These are phyloP conservation scores for Drosophila bunnanda DNA, from an alignment of 2,888 invertebrate species.

Conservation along the genomic window DNA sequence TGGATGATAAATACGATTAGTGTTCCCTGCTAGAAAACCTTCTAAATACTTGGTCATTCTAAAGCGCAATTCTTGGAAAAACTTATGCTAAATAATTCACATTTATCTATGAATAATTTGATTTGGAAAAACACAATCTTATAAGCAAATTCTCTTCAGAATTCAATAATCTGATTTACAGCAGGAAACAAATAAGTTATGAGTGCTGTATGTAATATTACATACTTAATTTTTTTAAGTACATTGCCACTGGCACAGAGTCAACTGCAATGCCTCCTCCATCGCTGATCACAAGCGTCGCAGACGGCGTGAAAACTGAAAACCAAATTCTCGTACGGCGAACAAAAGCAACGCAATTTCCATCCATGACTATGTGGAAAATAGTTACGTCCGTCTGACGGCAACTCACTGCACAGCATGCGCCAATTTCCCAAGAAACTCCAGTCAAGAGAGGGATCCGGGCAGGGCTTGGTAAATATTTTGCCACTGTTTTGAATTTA, in stretches of 20 bases:
- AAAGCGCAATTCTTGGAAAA: no score
- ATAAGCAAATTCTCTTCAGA: no score
- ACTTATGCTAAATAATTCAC: no score
- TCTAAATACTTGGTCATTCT: no score
- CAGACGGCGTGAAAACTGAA: slow-evolving; percentile 49
- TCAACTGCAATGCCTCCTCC: slow-evolving; percentile 59
- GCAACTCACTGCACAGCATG: slow-evolving; percentile 77
- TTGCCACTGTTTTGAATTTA: slow-evolving; percentile 71
- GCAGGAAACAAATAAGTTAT: not conserved
- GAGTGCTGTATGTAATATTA: not conserved
- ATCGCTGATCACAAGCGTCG: slow-evolving; percentile 57
- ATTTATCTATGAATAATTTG: no score
- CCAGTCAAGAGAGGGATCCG: slow-evolving; percentile 60
- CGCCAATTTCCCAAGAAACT: slow-evolving; percentile 77
- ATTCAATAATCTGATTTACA: not conserved
- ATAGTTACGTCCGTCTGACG: slow-evolving; percentile 52
- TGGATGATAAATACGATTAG: no score
- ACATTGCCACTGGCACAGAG: slow-evolving; percentile 51
- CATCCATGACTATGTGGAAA: slow-evolving; percentile 62
- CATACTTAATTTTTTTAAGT: not conserved
- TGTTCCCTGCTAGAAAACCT: no score
- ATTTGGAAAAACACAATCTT: no score
- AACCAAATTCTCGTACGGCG: slow-evolving; percentile 26
- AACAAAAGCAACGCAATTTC: slow-evolving; percentile 77
- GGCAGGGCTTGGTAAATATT: slow-evolving; percentile 75